Base-by-base conservation (phyloP, 2,797 vertebrate genomes). In the Synaphobranchus kaupii region DNA sequence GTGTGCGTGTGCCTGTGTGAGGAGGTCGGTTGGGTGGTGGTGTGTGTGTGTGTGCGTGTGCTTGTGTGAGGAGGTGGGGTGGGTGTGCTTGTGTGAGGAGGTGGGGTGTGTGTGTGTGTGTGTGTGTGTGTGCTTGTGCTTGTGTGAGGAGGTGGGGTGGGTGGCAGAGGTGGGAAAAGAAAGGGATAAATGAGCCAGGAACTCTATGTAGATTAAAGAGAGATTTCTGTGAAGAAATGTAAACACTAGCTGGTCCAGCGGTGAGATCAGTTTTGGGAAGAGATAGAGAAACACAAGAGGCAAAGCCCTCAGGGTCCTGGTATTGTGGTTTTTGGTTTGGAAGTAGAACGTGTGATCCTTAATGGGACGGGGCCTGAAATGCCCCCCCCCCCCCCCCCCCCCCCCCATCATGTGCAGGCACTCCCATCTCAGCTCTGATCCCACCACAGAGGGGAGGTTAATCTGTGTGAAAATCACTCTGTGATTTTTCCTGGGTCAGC, bases 401-500 rank as follows among this genome's bases (percentile, higher is more conserved):
- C n/a, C 34, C 8, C 10, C 15, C 34, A 17, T 9, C 25, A 44
- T n/a, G 9, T 4, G 13, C 44, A 31, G 13, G 4, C 31, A 56
- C 34, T 84, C 47, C 50, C 15, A 8, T 81, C 47, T 50, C 47
- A n/a, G 78, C 78, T 48, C 39, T 80, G 44, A 81, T 81, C 78
- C 47, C 78, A 50, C 78, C 78, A 81, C 52, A 86, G 73, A 81
- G n/a, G 71, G 85, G 52, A 22, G n/a, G 73, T 7, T 80, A 81
- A 86, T 86, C 78, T 81, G 85, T 58, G 76, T 44, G 28, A 86
- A 47, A 47, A 86, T 54, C 85, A 54, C 28, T 20, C 47, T 86
- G 71, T 17, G 12, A 47, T 78, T 78, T 13, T 20, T 39, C 84
- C 87, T 89, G 88, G 92, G 90, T 94, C 93, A 93, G 91, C 90